Evolutionary conservation across 2,113 vertebrate genomes (phyloP).

Genomic region (Colossoma macropomum): DNA sequence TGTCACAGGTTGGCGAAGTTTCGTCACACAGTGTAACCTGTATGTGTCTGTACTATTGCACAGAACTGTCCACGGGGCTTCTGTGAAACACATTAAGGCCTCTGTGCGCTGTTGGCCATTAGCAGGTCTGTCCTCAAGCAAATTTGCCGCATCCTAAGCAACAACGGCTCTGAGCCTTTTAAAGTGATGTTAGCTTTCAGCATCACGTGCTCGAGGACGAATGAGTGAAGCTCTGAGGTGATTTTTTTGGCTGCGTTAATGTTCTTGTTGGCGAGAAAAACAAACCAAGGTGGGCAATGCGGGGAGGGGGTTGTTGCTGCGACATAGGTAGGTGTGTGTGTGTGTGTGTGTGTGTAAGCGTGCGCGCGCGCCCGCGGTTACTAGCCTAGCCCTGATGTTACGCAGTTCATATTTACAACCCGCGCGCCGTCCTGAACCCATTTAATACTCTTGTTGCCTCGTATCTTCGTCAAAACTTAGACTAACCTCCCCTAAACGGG

Average conservation of each 20-base stretch:
- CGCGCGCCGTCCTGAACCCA: background rate
- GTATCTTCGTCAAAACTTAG: background rate
- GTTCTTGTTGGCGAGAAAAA: conserved; percentile 17
- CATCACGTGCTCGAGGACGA: no score
- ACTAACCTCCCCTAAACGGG: background rate
- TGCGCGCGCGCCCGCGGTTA: background rate
- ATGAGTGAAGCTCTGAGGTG: background rate
- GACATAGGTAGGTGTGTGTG: conserved; percentile 54
- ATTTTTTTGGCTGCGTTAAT: background rate
- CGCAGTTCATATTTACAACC: conserved; percentile 75
- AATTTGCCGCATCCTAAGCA: background rate
- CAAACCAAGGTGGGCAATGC: conserved; percentile 39
- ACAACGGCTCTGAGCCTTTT: background rate
- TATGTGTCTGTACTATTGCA: background rate
- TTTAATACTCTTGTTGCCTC: background rate
- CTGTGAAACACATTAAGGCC: background rate
- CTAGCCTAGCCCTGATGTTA: conserved; percentile 65
- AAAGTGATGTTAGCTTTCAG: background rate
- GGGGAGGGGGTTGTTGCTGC: conserved; percentile 46
- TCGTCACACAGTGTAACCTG: background rate
- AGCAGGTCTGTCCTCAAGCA: background rate
- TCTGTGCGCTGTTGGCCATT: background rate
- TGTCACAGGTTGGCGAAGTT: conserved; percentile 10
- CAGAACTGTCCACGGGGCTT: background rate
- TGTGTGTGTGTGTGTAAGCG: background rate